Evolutionary conservation across 2,113 vertebrate genomes (phyloP), one percentile per base, ranked within the genome.

Genomic region (Deroptyus accipitrinus): DNA sequence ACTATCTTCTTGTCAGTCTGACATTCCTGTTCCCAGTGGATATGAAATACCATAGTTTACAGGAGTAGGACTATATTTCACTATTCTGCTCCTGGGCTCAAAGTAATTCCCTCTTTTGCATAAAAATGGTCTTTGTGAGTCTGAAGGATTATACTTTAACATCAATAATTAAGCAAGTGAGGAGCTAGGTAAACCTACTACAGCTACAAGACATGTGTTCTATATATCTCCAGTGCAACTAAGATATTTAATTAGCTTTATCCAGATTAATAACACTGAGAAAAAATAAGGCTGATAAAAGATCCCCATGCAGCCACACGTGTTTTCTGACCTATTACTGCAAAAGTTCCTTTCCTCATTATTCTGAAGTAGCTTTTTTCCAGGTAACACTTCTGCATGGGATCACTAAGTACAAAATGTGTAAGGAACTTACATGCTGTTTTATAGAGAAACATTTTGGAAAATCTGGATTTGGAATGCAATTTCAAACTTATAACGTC

Each of bases 221-320:
- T 78, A 23, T 37, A 14, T 35, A 82, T 17, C 61, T 87, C 74
- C 39, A 87, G 48, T 70, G 67, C 37, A 62, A 9, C 37, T 42
- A 87, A 94, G n/a, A 73, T 54, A 92, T 55, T 91, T 92, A 85
- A 89, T 91, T 91, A 78, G 46, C 23, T 88, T 35, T 62, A 78
- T 52, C 24, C 51, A 72, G 39, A 87, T 59, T 62, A 88, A 86
- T 75, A 86, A 82, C 0, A 1, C 16, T 55, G 23, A 63, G 41
- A 90, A 91, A 87, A 88, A 83, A 59, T 30, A 80, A 83, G 8
- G 61, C 39, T 83, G 74, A 48, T 66, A 90, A 67, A 42, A 85
- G 20, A 70, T 70, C 31, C 30, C 39, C 30, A 55, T 4, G 83
- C 6, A 90, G 46, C 18, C 79, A 86, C 51, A 68, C 37, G 44